Evolutionary conservation across 2,888 invertebrate species (phyloP), one percentile per base, ranked within the genome.

Genomic region (Tiphia femorata): DNA sequence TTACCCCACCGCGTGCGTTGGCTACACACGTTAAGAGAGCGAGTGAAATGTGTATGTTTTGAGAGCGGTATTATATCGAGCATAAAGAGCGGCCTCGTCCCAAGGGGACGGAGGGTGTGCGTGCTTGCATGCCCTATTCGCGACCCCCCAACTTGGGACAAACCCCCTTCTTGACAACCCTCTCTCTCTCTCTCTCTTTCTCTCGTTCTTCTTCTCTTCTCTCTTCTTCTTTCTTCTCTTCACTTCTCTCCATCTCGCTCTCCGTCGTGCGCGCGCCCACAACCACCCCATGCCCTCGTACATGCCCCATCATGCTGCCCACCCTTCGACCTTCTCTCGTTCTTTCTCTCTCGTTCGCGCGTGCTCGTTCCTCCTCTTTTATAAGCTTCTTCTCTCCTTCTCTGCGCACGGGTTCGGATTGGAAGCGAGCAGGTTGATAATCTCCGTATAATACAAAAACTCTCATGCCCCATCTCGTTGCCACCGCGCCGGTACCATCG

Each of bases 31-130:
- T 65, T 71, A 71, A 68, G 63, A 71, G 70, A 71, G 62, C 59
- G 51, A 58, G 72, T 72, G 70, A 79, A 80, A 81, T 79, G 80
- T 81, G 83, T 82, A 81, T 82, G 81, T 83, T 83, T 82, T 82
- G 78, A 82, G 82, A 83, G 80, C 81, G 80, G 82, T 80, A 83
- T 83, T 83, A 83, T 82, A 83, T 83, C 82, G 83, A 83, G 83
- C 83, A 83, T 83, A 83, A 83, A 83, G 83, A 82, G 82, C 78
- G 79, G 73, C 79, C 77, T 73, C 63, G 80, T 82, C 82, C 80
- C 82, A 63, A 57, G 80, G 81, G 81, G 77, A 68, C 72, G 74
- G 68, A 71, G 55, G 71, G 73, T 75, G 78, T 78, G 78, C 78
- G 77, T 77, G 76, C 76, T 76, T 64, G 69, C 75, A 68, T 76